Evolutionary conservation across 92 coral and sea anemone species (phyloP).

Genomic region (Meandrina meandrites): DNA sequence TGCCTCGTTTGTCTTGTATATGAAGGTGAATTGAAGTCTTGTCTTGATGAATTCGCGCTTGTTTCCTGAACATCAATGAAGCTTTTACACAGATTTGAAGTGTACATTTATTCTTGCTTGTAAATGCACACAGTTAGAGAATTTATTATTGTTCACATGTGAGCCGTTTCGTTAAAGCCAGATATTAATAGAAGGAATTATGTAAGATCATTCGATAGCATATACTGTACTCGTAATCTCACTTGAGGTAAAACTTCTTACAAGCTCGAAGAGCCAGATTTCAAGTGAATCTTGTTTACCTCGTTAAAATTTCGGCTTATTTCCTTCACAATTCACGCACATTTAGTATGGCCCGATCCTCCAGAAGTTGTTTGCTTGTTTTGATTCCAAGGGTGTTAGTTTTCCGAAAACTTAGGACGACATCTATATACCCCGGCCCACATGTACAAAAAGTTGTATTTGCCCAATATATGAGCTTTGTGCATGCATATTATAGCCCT

Average conservation of each 20-base stretch:
- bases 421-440: neutral
- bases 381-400: neutral
- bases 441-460: neutral
- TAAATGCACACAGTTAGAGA: neutral
- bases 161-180: no score
- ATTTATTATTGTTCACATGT: neutral
- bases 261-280: neutral
- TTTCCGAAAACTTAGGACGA: neutral
- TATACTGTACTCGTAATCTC: neutral
- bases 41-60: neutral
- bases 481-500: no score
- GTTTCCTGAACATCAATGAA: no score
- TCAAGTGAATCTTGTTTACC: neutral
- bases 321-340: neutral
- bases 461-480: neutral
- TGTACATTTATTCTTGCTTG: neutral
- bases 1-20: neutral
- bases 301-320: neutral
- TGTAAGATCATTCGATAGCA: conserved; percentile 2
- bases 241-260: neutral
- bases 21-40: neutral
- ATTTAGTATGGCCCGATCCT: neutral
- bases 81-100: neutral
- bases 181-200: neutral
- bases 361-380: neutral